Base-by-base conservation (phyloP, 1,140 invertebrate genomes). In the Rhopalosiphum maidis region DNA sequence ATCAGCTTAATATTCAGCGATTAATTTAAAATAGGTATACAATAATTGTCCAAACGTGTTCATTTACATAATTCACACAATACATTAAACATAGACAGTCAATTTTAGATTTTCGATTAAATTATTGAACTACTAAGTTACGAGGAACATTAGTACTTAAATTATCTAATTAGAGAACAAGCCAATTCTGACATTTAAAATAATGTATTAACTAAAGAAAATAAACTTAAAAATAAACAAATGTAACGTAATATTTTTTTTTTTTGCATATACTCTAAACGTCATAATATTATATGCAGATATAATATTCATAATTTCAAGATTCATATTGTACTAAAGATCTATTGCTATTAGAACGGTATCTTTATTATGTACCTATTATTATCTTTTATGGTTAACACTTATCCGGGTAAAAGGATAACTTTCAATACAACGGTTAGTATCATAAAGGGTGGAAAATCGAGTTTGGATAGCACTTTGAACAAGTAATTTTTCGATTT, bases 381-480 rank as follows among this genome's bases (percentile, higher is more conserved):
- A 77, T 77, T n/a, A 77, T 77, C 60, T 77, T 77, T 77, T 77
- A 77, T 77, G 60, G 60, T 77, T 77, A 77, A 77, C 60, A 77
- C 60, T 77, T 77, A 77, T 77, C 60, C n/a, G 60, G 60, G 60
- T 77, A 77, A 77, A 77, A n/a, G 30, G 60, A n/a, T 35, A 18
- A 77, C 60, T 77, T n/a, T 15, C 11, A 77, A 77, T 77, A n/a
- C 60, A n/a, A 18, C 60, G 30, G 60, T 77, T 77, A n/a, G 60
- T 77, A 77, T 21, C 60, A 77, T 77, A 77, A 77, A 77, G 30
- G 60, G 60, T 77, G n/a, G 60, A 77, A 77, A 77, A 77, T 77
- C 30, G 60, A 77, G 30, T 77, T 77, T 77, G 30, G 30, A 77
- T 77, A 77, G n/a, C n/a, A 77, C 60, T 77, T 77, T 77, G n/a